Evolutionary conservation across 2,888 invertebrate species (phyloP), one percentile per base, ranked within the genome.

Genomic region (Artemia sinica): DNA sequence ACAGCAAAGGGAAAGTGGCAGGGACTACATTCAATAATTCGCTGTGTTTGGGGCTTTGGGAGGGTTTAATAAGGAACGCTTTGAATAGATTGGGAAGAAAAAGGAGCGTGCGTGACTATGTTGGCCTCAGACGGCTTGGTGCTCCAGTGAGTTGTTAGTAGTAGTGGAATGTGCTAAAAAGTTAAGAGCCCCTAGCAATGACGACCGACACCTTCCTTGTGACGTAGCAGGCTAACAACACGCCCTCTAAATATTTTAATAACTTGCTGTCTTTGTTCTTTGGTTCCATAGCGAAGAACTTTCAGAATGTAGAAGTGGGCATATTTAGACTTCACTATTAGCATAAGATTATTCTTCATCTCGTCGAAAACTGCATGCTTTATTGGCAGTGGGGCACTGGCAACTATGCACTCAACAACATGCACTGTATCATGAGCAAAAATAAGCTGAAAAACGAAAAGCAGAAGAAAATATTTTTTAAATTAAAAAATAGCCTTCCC

Each of bases 341-440:
- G 81, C 0, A 84, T 81, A 68, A 84, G 80, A 11, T 84, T 81
- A 66, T 88, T 85, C 73, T 88, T 82, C 9, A 95, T 75, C 78
- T 91, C 90, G 74, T 83, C 77, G 73, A 84, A 85, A 14, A 95
- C 82, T 70, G 83, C 83, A 69, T 83, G 81, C 63, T 85, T 83
- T 28, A 90, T 83, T 41, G 84, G 80, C 0, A 83, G 81, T 0
- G 84, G 79, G 0, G 87, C 84, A 73, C 85, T 82, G 75, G 90
- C 89, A 0, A 94, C 79, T 72, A 95, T 79, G 76, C 89, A 91
- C 77, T 96, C 94, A 67, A 95, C 84, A 2, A 95, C 87, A 74
- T 95, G 80, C 7, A 90, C 89, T 63, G 91, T 85, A 76, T 96
- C 95, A 76, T 95, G 90, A 0, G 89, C 85, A 73, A 87, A 82